These are phyloP conservation scores for Leptinotarsa tumamoca DNA, from an alignment of 2,888 invertebrate species.

Conservation along the genomic window DNA sequence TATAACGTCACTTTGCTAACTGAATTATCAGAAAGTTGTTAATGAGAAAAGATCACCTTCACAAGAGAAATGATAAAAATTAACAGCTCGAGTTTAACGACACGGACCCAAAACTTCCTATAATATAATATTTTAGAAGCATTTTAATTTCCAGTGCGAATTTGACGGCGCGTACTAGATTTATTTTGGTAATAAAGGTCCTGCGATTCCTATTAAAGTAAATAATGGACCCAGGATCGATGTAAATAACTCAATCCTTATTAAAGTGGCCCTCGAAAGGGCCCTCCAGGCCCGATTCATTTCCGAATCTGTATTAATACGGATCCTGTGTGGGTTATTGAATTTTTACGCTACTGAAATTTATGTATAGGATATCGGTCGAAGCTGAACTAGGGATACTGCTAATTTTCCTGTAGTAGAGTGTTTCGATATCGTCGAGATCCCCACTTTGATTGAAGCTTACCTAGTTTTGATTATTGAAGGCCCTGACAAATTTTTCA, in stretches of 20 bases:
- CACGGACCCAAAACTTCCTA: constrained; percentile 23
- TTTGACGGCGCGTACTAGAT: constrained; percentile 54
- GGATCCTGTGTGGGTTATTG: constrained; percentile 17
- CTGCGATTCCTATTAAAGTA: constrained; percentile 65
- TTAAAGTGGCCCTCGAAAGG: constrained; percentile 50
- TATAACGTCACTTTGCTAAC: neutral
- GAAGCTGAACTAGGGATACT: neutral
- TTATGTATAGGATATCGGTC: constrained; percentile 10
- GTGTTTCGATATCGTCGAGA: neutral
- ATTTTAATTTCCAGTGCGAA: constrained; percentile 54
- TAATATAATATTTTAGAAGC: constrained; percentile 40
- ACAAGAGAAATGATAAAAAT: neutral
- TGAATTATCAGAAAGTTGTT: neutral
- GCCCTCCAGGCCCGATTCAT: constrained; percentile 22
- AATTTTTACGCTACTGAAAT: constrained; percentile 14
- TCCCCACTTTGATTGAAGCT: neutral
- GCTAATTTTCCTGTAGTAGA: neutral
- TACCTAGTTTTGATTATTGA: no score
- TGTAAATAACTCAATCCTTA: constrained; percentile 64
- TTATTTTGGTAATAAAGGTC: constrained; percentile 62
- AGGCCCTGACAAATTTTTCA: no score
- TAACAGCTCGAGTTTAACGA: neutral
- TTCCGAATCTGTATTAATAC: constrained; percentile 14
- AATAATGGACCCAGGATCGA: constrained; percentile 64
- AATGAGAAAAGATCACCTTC: neutral